Percentiles rank a stretch among this genome's conserved stretches.
Conservation (phyloP, 2,888 invertebrate species). For the Microctonus brassicae region DNA sequence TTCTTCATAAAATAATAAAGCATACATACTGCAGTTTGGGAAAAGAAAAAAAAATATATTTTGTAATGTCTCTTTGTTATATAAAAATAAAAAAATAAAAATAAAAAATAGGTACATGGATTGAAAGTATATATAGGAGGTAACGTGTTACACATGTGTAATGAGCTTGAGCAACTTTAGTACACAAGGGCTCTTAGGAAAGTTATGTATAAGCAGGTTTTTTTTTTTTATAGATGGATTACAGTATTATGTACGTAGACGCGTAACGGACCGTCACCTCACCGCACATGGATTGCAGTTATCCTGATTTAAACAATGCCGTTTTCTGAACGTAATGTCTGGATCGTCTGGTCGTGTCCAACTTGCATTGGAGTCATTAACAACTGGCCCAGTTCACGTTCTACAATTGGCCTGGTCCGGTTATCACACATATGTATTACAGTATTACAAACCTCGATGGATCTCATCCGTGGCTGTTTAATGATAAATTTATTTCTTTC, state of each 20-base stretch:
- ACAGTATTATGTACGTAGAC: conserved; percentile 23
- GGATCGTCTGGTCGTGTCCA: neutral
- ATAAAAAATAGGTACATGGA: no score
- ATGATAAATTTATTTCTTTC: conserved; percentile 1
- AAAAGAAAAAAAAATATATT: neutral
- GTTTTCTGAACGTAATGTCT: conserved; percentile 28
- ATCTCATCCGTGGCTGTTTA: neutral
- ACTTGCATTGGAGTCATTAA: neutral
- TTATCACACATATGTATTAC: conserved; percentile 20
- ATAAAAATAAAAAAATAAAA: neutral
- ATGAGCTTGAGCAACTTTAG: conserved; percentile 13
- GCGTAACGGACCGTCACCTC: conserved; percentile 32
- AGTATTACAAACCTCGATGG: neutral
- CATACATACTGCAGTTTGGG: neutral
- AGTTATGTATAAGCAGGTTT: neutral
- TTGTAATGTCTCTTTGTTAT: neutral
- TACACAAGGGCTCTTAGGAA: conserved; percentile 8
- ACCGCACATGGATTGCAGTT: conserved; percentile 22
- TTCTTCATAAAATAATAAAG: conserved; percentile 8
- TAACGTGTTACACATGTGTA: conserved; percentile 1
- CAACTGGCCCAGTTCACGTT: conserved; percentile 37
- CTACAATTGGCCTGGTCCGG: conserved; percentile 22
- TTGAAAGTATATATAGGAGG: neutral
- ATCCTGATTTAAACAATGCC: conserved; percentile 34
- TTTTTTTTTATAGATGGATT: neutral